Evolutionary conservation across 2,113 vertebrate genomes (phyloP).

Genomic region (Myrmophylax atrothorax): DNA sequence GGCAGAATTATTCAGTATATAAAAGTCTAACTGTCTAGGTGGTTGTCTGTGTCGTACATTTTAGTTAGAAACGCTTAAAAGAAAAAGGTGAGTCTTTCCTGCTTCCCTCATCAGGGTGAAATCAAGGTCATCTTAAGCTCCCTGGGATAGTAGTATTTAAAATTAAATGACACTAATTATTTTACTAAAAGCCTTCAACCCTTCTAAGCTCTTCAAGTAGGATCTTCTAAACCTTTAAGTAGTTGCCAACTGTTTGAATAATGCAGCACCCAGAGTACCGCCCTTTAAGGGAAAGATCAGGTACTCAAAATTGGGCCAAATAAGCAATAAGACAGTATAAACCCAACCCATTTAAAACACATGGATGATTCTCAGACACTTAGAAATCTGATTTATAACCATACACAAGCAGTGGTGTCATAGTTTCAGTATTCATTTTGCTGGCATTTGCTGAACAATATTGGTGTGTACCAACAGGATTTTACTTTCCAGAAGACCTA

Average conservation of each 20-base stretch:
- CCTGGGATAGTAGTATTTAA: not conserved
- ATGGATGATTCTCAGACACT: not conserved
- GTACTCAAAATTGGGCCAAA: not conserved
- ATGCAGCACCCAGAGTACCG: not conserved
- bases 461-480: not conserved
- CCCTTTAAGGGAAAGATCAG: not conserved
- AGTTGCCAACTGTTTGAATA: not conserved
- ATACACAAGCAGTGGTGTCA: not conserved
- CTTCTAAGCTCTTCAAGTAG: not conserved
- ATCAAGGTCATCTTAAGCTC: not conserved
- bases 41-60: not conserved
- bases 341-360: not conserved
- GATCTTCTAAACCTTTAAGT: slow-evolving; percentile 6
- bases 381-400: not conserved
- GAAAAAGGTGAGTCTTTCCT: not conserved
- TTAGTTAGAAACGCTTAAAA: not conserved
- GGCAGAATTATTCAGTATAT: not conserved
- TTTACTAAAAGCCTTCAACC: not conserved
- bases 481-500: not conserved
- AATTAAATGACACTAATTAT: not conserved
- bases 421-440: not conserved
- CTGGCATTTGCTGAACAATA: not conserved
- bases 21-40: not conserved
- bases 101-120: not conserved
- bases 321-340: not conserved